Evolutionary conservation across 2,797 vertebrate genomes (phyloP), one percentile per base, ranked within the genome.

Genomic region (Pterois miles): DNA sequence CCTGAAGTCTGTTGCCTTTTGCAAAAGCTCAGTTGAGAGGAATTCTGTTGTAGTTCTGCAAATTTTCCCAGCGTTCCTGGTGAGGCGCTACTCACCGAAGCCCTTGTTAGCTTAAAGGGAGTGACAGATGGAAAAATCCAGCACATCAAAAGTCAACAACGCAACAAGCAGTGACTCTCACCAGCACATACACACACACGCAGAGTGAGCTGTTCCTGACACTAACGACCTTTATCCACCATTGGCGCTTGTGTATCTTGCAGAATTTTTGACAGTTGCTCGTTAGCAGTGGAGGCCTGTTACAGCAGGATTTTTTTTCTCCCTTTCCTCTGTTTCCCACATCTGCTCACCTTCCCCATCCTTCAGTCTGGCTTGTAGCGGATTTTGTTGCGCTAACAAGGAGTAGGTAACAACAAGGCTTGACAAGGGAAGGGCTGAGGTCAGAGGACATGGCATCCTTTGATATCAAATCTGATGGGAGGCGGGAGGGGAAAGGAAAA

Each of bases 211-310:
- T 33, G 14, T 54, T 77, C 54, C 76, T 87, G 80, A 88, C 90
- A 90, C 86, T 82, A 89, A 90, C 33, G 43, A 93, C 89, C 91
- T 90, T 85, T 71, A 84, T 71, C 79, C 71, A 78, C 53, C 74
- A 73, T 10, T 56, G 78, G 62, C 1, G 40, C 71, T 34, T 59
- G 66, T 59, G 74, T 81, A 72, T 86, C 73, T 70, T 8, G 68
- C 69, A 67, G 67, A 84, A 76, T 86, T 83, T 92, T 65, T 80
- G 83, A 88, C 86, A 81, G 69, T 72, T 84, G 92, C 93, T 95
- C 74, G 81, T 94, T 95, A 94, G 91, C 65, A 29, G 80, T 1
- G 4, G 71, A 80, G 72, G 84, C 81, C 83, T 82, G 80, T 86
- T 83, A 74, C 65, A 76, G 65, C 46, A 31, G 75, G 65, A 71